Evolutionary conservation across 2,113 vertebrate genomes (phyloP).

Genomic region (Calidris pugnax): DNA sequence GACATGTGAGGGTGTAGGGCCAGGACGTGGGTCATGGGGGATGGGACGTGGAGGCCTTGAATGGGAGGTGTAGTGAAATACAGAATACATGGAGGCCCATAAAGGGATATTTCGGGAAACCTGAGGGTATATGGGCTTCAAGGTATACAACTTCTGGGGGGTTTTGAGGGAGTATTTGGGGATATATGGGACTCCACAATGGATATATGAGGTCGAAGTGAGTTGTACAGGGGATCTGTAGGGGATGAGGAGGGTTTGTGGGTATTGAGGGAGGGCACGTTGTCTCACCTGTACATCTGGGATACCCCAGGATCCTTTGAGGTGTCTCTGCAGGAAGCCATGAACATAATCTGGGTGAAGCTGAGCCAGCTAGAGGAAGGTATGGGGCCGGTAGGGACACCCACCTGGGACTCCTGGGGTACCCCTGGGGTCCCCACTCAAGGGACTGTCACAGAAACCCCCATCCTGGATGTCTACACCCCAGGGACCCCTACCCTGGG

Average conservation of each 20-base stretch:
- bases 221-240: neutral
- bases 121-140: neutral
- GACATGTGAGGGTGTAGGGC: neutral
- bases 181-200: neutral
- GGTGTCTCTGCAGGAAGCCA: neutral
- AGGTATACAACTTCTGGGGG: neutral
- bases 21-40: neutral
- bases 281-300: neutral
- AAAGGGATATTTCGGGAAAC: neutral
- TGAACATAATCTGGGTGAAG: neutral
- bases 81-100: neutral
- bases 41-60: neutral
- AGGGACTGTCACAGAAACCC: neutral
- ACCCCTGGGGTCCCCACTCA: neutral
- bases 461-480: neutral
- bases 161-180: neutral
- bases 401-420: neutral
- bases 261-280: neutral
- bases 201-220: neutral
- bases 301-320: neutral
- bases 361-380: constrained; percentile 11
- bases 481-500: too few relatives aligned
- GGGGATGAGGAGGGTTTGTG: neutral
- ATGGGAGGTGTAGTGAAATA: neutral
- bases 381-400: neutral